Evolutionary conservation across 2,113 vertebrate species (phyloP).

Genomic region (Dromas ardeola): DNA sequence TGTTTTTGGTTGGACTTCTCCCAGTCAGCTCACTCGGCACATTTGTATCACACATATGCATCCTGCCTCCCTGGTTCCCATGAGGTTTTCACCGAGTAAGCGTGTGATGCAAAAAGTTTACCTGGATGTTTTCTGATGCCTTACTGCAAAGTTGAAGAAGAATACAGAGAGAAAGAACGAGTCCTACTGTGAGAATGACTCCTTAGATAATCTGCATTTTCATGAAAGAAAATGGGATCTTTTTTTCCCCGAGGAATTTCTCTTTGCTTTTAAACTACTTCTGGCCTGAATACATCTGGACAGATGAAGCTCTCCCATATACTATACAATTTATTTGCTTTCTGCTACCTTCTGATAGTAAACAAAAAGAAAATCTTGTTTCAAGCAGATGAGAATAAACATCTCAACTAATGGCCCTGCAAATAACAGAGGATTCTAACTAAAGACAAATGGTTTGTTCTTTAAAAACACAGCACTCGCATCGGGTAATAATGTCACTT

Average conservation of each 20-base stretch:
- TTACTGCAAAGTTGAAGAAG: not conserved
- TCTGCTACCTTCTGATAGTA: not conserved
- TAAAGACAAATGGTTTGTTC: not conserved
- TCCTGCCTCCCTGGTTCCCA: not conserved
- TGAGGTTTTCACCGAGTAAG: not conserved
- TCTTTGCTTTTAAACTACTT: not conserved
- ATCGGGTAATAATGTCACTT: not conserved
- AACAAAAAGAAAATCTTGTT: not conserved
- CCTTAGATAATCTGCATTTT: not conserved
- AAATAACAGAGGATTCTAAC: not conserved
- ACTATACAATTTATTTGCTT: not conserved
- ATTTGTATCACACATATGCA: not conserved
- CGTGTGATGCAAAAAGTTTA: not conserved
- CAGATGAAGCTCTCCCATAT: not conserved
- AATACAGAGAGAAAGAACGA: not conserved
- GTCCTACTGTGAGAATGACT: not conserved
- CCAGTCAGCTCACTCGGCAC: not conserved
- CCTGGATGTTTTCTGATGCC: not conserved
- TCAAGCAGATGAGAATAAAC: too few relatives aligned
- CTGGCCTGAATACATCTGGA: not conserved
- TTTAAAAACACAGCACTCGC: not conserved
- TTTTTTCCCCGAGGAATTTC: not conserved
- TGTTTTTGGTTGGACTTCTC: not conserved
- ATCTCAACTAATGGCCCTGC: not conserved
- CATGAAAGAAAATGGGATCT: not conserved